Evolutionary conservation across 1,140 invertebrate genomes (phyloP).

Genomic region (Coenobita brevimanus): DNA sequence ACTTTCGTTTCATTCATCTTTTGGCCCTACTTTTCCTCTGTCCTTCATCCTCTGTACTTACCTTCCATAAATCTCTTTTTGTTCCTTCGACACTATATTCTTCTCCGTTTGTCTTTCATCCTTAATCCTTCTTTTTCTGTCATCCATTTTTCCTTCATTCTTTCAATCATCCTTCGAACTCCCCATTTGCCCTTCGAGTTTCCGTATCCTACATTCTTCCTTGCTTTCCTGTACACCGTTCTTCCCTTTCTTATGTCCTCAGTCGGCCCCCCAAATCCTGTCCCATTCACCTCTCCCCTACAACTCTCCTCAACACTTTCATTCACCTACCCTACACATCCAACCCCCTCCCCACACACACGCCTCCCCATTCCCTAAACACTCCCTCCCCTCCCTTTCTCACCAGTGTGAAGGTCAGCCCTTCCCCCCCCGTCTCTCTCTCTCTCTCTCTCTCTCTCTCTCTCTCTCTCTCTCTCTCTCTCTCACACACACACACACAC

Average conservation of each 20-base stretch:
- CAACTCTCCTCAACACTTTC: background rate
- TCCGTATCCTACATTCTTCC: background rate
- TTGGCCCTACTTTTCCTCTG: background rate
- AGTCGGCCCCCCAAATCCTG: too few species aligned
- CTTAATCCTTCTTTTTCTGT: background rate
- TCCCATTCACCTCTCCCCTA: too few species aligned
- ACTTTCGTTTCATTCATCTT: background rate
- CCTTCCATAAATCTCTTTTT: background rate
- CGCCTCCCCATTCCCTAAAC: too few species aligned
- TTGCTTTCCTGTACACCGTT: background rate
- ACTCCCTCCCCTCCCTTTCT: too few species aligned
- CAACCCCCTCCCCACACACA: too few species aligned
- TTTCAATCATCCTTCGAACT: too few species aligned
- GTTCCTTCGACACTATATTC: background rate
- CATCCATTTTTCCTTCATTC: background rate
- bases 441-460: too few species aligned
- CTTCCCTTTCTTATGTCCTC: too few species aligned
- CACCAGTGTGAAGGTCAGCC: too few species aligned
- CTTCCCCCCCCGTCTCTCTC: too few species aligned
- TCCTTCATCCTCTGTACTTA: background rate
- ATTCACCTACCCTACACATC: background rate
- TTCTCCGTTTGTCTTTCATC: background rate
- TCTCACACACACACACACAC: background rate
- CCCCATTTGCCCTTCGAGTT: too few species aligned
- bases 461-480: too few species aligned